Base-by-base conservation (phyloP, 2,888 invertebrate species). In the Sphaerophoria rueppellii region DNA sequence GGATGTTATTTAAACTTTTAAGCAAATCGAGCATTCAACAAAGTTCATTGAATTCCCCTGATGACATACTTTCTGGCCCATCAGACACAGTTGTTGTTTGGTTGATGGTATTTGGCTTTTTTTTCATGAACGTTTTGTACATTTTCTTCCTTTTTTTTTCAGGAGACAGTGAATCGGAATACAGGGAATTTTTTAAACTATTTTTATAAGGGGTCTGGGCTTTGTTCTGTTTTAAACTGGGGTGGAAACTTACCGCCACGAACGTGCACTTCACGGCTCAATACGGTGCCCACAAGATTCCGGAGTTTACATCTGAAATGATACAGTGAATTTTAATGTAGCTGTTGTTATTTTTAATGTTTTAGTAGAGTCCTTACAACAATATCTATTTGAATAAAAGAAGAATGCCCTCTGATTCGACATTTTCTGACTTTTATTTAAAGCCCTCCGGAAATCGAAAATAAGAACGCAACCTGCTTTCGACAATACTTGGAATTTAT, bases 251-350 rank as follows among this genome's bases (percentile, higher is more conserved):
- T 93, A 98, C 98, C 97, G 89, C 97, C 97, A 92, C 96, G 95
- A 78, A 98, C 95, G 90, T 96, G 96, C 88, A 98, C 96, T 90
- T 96, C 96, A 88, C 96, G 94, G 89, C 98, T 97, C 88, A 98
- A 93, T 67, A 98, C 94, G 72, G 94, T 93, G 48, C 96, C 96
- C 79, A 96, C 95, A 87, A 94, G 92, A 92, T 96, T 96, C 88
- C 93, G 93, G 60, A 95, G 93, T 87, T 94, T 93, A 89, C 94
- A 93, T 90, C 92, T 92, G 88, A 58, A 88, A 87, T 34, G 54
- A 69, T 37, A 46, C n/a, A 57, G 4, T 12, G 1, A 9, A 6
- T 9, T 9, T 54, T 54, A 24, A 24, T 11, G 24, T 54, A 46
- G n/a, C 4, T 46, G 9, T 46, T 11, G n/a, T 12, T 46, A 46